Conservation (phyloP, 2,888 invertebrate species). For the Halocaridina rubra region DNA sequence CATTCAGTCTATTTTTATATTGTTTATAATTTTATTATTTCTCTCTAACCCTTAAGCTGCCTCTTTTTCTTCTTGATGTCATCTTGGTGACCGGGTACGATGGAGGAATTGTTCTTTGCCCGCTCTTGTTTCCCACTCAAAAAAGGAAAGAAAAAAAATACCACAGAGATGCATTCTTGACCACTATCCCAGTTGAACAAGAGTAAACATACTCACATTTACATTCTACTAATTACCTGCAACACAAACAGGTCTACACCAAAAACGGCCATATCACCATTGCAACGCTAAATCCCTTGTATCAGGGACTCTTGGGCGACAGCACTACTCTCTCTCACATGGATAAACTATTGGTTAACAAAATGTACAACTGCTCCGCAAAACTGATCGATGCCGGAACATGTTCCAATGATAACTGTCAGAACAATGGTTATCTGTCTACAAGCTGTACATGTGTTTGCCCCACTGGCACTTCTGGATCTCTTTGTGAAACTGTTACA, state of each 20-base stretch:
- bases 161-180: too few relatives aligned
- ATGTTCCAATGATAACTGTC: neutral
- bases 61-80: too few relatives aligned
- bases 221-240: too few relatives aligned
- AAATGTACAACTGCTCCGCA: conserved; percentile 63
- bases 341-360: conserved; percentile 64
- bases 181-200: too few relatives aligned
- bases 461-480: neutral
- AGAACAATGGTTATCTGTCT: neutral
- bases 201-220: too few relatives aligned
- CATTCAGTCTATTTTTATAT: too few relatives aligned
- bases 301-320: conserved; percentile 66
- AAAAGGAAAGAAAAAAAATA: too few relatives aligned
- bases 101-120: too few relatives aligned
- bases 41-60: too few relatives aligned
- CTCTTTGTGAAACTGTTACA: neutral
- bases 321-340: conserved; percentile 64
- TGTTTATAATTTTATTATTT: too few relatives aligned
- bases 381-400: neutral
- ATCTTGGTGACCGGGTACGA: too few relatives aligned
- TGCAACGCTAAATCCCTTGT: neutral
- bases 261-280: neutral
- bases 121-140: too few relatives aligned
- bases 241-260: neutral
- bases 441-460: neutral